These are phyloP conservation scores for Cheirogaleus medius DNA, from an alignment of 2,113 vertebrate genomes.

Conservation along the genomic window DNA sequence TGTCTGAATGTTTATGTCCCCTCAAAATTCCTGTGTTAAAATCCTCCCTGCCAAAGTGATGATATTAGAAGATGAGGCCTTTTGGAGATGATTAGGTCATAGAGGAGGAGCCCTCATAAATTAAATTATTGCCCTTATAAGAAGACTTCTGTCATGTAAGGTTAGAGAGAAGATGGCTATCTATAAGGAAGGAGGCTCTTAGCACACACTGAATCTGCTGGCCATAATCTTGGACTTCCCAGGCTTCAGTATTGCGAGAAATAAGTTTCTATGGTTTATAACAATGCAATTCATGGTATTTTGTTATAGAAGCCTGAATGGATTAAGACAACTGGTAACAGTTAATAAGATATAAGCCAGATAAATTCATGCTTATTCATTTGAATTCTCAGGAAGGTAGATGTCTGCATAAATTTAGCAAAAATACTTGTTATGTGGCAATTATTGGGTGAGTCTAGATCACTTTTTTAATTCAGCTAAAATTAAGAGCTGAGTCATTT, in stretches of 20 bases:
- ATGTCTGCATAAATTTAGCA: background rate
- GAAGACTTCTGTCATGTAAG: background rate
- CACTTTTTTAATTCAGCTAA: background rate
- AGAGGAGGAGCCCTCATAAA: background rate
- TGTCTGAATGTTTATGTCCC: background rate
- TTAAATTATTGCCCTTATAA: background rate
- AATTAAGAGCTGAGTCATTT: background rate
- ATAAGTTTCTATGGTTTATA: background rate
- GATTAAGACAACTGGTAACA: background rate
- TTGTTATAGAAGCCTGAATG: background rate
- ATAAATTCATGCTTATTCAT: background rate
- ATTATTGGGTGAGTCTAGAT: background rate
- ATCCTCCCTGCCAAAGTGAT: background rate
- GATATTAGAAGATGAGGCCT: background rate
- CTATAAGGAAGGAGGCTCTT: accelerated
- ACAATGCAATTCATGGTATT: background rate
- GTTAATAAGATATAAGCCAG: background rate
- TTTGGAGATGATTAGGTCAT: background rate
- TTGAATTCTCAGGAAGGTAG: background rate
- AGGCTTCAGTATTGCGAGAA: background rate
- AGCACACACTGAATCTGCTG: background rate
- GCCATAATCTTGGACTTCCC: background rate
- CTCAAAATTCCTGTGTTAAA: background rate
- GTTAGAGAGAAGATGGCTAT: background rate
- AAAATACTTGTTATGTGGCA: background rate